Percentiles rank a stretch among this genome's conserved stretches.
phyloP scores from a whole-genome alignment of 2,797 vertebrate species.

The Pogonophryne albipinna region DNA sequence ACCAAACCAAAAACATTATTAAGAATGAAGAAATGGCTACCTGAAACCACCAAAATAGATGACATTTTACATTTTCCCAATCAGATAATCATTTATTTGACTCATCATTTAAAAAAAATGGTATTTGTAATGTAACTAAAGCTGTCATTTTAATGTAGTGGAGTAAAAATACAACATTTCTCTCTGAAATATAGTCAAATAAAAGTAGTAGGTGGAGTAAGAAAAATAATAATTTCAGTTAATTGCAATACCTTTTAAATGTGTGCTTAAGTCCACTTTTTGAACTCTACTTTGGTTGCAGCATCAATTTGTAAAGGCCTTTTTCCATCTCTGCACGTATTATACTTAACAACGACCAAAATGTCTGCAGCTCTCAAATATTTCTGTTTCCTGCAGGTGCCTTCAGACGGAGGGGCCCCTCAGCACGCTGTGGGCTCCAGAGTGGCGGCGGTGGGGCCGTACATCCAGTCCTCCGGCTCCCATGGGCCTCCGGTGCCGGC shows the following conservation, averaged over 20 bases:
- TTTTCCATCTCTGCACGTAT: background rate
- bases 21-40: too few species aligned
- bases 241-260: too few species aligned
- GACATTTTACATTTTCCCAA: too few species aligned
- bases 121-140: background rate
- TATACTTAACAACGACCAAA: too few species aligned
- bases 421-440: slow-evolving; percentile 84
- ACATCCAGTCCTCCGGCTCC: slow-evolving; percentile 88
- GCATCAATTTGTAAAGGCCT: background rate
- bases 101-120: too few species aligned
- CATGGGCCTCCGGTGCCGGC: slow-evolving; percentile 57
- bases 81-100: too few species aligned
- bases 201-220: background rate
- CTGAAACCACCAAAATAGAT: too few species aligned
- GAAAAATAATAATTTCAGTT: too few species aligned
- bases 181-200: too few species aligned
- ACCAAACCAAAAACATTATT: too few species aligned
- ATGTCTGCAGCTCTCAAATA: background rate
- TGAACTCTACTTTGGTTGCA: background rate
- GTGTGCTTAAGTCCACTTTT: too few species aligned
- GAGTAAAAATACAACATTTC: background rate
- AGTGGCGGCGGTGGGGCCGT: slow-evolving; percentile 95
- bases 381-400: slow-evolving; percentile 75
- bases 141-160: background rate
- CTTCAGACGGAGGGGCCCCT: slow-evolving; percentile 82